A percentile compares a stretch with the other conserved stretches of the same genome.
phyloP scores from a whole-genome alignment of 1,140 invertebrate genomes.

The Dufourea novaeangliae region DNA sequence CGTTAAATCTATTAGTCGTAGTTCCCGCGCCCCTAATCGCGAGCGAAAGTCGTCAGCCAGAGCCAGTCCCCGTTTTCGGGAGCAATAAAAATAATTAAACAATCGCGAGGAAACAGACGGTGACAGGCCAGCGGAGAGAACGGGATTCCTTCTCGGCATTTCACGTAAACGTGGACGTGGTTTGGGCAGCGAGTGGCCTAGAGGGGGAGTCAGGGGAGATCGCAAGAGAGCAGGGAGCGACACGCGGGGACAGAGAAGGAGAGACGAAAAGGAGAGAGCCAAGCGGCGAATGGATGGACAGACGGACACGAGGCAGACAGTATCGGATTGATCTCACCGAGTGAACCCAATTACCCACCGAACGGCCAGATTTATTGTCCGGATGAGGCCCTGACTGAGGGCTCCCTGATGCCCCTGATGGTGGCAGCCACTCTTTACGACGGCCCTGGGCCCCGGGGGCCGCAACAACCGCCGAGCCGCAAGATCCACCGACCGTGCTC shows the following conservation, averaged over 20 bases:
- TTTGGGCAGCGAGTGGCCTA: slow-evolving; percentile 19
- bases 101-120: slow-evolving; percentile 38
- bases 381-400: slow-evolving; percentile 72
- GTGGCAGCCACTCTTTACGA: slow-evolving; percentile 77
- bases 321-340: slow-evolving; percentile 81
- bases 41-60: not conserved
- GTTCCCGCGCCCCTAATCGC: slow-evolving; percentile 22
- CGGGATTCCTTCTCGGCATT: slow-evolving; percentile 40
- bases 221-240: not conserved
- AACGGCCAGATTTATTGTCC: slow-evolving; percentile 81
- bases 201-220: slow-evolving; percentile 1
- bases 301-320: slow-evolving; percentile 79
- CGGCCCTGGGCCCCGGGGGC: slow-evolving; percentile 55
- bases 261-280: slow-evolving; percentile 53
- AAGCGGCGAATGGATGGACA: slow-evolving; percentile 71
- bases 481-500: slow-evolving; percentile 5
- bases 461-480: slow-evolving; percentile 39
- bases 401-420: slow-evolving; percentile 71
- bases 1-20: slow-evolving; percentile 15
- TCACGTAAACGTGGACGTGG: slow-evolving; percentile 45
- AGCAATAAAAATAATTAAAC: slow-evolving; percentile 43
- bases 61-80: not conserved
- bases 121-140: slow-evolving; percentile 36
- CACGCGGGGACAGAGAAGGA: not conserved
- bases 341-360: slow-evolving; percentile 81